Conservation (phyloP, 2,888 invertebrate genomes). For the Drosophila incognita region DNA sequence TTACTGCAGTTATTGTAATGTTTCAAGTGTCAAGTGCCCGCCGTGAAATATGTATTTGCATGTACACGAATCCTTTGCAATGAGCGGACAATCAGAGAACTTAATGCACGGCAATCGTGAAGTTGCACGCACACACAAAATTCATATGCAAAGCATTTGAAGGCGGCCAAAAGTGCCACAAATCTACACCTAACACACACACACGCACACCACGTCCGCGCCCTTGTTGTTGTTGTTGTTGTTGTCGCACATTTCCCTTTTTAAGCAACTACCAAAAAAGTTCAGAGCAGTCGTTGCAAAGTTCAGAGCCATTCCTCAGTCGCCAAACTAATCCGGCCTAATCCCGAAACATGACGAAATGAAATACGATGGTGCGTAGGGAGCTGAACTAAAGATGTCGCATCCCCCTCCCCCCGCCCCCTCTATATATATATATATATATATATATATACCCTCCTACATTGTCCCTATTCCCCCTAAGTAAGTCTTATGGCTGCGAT, state of each 20-base stretch:
- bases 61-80: slow-evolving; percentile 73
- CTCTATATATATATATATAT: not conserved
- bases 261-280: slow-evolving; percentile 76
- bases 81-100: slow-evolving; percentile 52
- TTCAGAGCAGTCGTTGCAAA: slow-evolving; percentile 73
- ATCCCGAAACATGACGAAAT: slow-evolving; percentile 84
- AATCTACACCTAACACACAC: slow-evolving; percentile 46
- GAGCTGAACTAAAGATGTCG: slow-evolving; percentile 50
- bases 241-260: slow-evolving; percentile 73
- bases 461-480: not conserved
- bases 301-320: slow-evolving; percentile 78
- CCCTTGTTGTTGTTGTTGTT: slow-evolving; percentile 54
- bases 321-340: slow-evolving; percentile 82
- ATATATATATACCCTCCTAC: not conserved
- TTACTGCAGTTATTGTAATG: slow-evolving; percentile 16
- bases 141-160: slow-evolving; percentile 70
- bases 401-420: not conserved
- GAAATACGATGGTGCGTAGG: slow-evolving; percentile 82
- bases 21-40: slow-evolving; percentile 75
- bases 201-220: slow-evolving; percentile 50
- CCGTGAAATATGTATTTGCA: not conserved
- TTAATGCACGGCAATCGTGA: slow-evolving; percentile 79
- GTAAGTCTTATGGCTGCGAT: slow-evolving; percentile 17
- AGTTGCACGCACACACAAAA: slow-evolving; percentile 81
- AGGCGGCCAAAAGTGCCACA: slow-evolving; percentile 61